phyloP scores from a whole-genome alignment of 30 jellyfish, hydroid and myxozoan genomes.

The Nemopilema nomurai region DNA sequence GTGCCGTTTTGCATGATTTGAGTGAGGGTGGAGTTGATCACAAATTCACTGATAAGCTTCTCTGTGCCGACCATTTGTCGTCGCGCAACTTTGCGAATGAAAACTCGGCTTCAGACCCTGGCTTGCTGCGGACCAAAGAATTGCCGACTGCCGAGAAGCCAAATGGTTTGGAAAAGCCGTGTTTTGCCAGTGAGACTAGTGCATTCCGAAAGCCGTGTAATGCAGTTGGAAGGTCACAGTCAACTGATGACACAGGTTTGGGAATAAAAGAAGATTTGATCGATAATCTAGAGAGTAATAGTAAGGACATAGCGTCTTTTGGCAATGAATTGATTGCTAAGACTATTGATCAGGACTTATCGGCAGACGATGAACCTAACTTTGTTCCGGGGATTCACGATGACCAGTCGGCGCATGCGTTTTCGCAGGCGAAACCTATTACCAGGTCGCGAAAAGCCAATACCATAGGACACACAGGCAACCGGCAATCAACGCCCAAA shows the following conservation, averaged over 20 bases:
- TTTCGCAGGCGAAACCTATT: conserved; percentile 51
- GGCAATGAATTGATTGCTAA: not conserved
- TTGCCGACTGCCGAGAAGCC: not conserved
- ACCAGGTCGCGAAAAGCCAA: conserved; percentile 26
- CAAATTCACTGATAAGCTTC: not conserved
- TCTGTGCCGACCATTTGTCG: not conserved
- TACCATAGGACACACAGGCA: conserved; percentile 34
- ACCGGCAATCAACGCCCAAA: conserved; percentile 3
- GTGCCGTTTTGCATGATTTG: not conserved
- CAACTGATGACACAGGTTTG: not conserved
- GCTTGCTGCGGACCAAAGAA: not conserved
- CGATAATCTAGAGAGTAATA: not conserved
- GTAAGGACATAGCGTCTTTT: not conserved
- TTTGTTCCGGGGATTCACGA: conserved; percentile 68
- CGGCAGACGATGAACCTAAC: conserved; percentile 21
- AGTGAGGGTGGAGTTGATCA: not conserved
- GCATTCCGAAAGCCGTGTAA: not conserved
- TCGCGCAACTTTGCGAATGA: no score
- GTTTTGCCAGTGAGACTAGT: not conserved
- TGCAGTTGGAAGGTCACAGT: not conserved
- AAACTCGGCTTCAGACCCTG: not conserved
- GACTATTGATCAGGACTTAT: not conserved
- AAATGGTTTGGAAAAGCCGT: not conserved
- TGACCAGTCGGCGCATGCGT: not conserved
- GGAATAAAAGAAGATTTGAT: not conserved